Evolutionary conservation across 2,888 invertebrate species (phyloP), one percentile per base, ranked within the genome.

Genomic region (Drosophila monieri): DNA sequence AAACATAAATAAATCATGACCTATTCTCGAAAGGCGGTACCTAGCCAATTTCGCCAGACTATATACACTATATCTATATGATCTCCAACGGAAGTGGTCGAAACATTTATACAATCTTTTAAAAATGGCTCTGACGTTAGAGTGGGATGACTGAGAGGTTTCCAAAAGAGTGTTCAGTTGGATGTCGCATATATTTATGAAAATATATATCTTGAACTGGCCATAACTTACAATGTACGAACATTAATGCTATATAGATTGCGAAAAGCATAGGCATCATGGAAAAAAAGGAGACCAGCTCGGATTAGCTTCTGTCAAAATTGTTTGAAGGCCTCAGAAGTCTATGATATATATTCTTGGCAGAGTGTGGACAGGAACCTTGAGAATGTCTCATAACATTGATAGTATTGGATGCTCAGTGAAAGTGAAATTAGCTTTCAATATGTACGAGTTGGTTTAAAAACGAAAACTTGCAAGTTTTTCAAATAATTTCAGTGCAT

Each of bases 61-160:
- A 35, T 51, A 44, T 32, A 37, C 39, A 39, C 39, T 18, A 18
- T 27, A 18, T 10, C 49, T 35, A 70, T 73, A 64, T 74, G 78
- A 74, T 76, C 77, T 68, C 64, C 18, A 78, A 74, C 87, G 77
- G 80, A 85, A 83, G 77, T 88, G 86, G 78, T 85, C 66, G 59
- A 70, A 60, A 60, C 57, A 66, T 69, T 57, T 55, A 60, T 35
- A 55, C 60, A 49, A 65, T 43, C 39, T 53, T 70, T 81, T 85
- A 80, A 85, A 88, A 77, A 75, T 77, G 86, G 76, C 79, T 77
- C 89, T 89, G 89, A 89, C 89, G 89, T 59, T 56, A 48, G 57
- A 30, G 39, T 46, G 64, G 49, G 44, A 35, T 41, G 51, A 71
- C 68, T 67, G 52, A 48, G 52, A 48, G 48, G 64, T 67, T 74